Base-by-base conservation (phyloP, 2,888 invertebrate species). In the Uropetala carovei region DNA sequence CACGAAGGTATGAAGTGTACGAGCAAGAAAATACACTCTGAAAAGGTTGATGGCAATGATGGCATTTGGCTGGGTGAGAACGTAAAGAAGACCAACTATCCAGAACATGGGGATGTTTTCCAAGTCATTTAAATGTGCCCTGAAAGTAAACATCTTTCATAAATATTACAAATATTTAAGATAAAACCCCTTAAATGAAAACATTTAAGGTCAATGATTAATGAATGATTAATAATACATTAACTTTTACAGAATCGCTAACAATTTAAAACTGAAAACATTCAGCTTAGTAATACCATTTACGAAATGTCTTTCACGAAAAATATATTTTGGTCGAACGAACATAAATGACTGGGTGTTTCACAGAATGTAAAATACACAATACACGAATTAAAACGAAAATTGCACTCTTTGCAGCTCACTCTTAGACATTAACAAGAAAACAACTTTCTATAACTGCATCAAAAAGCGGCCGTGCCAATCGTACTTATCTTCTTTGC, bases 71-170 rank as follows among this genome's bases (percentile, higher is more conserved):
- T 95, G 95, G 0, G 97, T 97, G 56, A 96, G 95, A 92, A 97
- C 94, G 95, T 97, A 97, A 92, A 96, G 94, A 8, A 96, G 95
- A 10, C 96, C 96, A 60, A 96, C 94, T 16, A 97, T 94, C 94
- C 97, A 95, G 94, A 97, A 97, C 0, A 96, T 95, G 0, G 96
- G 96, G 92, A 97, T 97, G 94, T 97, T 97, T 95, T 97, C 97
- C 94, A 97, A 94, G 94, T 97, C 97, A 94, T 97, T 97, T 93
- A 96, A 95, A 94, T 97, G 97, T 16, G 97, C 97, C 94, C 97
- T 97, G 94, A 13, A 95, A 95, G 84, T 58, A 92, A 93, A 93
- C 81, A 86, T 56, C 16, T 1, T 57, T 43, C 56, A 1, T 43
- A 27, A 8, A 75, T 91, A 30, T 68, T 22, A 58, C 14, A 30